phyloP scores from a whole-genome alignment of 2,888 invertebrate species.

The Synergus gifuensis region DNA sequence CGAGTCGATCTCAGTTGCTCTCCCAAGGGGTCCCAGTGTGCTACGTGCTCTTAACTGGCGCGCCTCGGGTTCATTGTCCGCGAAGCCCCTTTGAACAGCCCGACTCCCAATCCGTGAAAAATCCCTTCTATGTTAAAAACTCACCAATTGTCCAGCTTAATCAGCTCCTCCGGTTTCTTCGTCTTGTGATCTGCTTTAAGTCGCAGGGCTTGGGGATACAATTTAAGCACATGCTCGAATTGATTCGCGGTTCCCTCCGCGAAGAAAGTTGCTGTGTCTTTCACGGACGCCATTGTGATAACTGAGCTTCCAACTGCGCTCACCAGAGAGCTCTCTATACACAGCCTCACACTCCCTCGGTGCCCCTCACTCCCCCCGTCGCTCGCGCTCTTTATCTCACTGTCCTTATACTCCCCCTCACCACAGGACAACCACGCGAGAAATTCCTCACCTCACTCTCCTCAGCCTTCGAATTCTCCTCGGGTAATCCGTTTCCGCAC shows the following conservation, averaged over 20 bases:
- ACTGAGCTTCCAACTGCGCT: conserved; percentile 65
- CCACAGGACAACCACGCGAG: conserved; percentile 62
- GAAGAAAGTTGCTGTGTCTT: conserved; percentile 96
- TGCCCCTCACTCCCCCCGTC: conserved; percentile 49
- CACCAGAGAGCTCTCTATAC: conserved; percentile 63
- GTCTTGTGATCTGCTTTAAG: conserved; percentile 93
- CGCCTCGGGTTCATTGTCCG: conserved; percentile 77
- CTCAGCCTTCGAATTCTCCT: conserved; percentile 60
- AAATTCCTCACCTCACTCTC: conserved; percentile 66
- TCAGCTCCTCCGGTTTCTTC: conserved; percentile 96
- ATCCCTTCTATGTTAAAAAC: conserved; percentile 75
- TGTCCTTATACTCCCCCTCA: conserved; percentile 51
- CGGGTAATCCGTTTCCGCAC: conserved; percentile 64
- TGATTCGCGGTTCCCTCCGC: conserved; percentile 92
- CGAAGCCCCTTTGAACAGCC: conserved; percentile 61
- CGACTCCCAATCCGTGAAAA: conserved; percentile 35
- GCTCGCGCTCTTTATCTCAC: conserved; percentile 43
- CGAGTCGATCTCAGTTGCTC: conserved; percentile 25
- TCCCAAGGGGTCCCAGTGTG: conserved; percentile 41
- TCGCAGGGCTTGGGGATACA: conserved; percentile 94
- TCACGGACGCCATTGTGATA: conserved; percentile 89
- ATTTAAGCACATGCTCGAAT: conserved; percentile 92
- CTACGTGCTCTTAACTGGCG: conserved; percentile 70
- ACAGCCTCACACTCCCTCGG: conserved; percentile 47
- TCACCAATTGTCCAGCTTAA: conserved; percentile 97